Conservation (phyloP, 2,888 invertebrate genomes). For the Tridacna crocea region DNA sequence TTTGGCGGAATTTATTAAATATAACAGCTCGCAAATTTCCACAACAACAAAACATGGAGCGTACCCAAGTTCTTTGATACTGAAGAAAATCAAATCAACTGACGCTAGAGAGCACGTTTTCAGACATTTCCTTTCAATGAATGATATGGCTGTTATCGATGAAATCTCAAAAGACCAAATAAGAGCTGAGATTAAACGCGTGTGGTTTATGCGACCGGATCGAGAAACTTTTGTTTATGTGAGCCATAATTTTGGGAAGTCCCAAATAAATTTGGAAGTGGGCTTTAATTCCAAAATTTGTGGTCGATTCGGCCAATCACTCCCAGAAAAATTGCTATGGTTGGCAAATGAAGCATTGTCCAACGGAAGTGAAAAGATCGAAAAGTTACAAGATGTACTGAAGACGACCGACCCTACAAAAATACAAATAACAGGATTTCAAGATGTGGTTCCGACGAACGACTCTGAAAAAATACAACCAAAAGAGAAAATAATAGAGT, state of each 20-base stretch:
- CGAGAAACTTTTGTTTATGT: constrained; percentile 41
- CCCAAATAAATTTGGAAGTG: constrained; percentile 12
- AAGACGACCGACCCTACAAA: too few species aligned
- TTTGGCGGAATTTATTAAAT: constrained; percentile 29
- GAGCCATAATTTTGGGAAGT: constrained; percentile 11
- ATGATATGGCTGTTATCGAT: constrained; percentile 40
- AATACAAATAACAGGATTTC: too few species aligned
- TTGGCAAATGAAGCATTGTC: neutral
- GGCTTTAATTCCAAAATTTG: constrained; percentile 18
- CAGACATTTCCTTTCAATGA: constrained; percentile 49
- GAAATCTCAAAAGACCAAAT: constrained; percentile 33
- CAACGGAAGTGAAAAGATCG: too few species aligned
- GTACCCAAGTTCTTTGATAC: constrained; percentile 38
- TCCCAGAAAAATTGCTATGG: neutral
- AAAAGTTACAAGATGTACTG: too few species aligned
- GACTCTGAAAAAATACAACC: too few species aligned
- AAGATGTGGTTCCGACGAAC: too few species aligned
- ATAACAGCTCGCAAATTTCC: constrained; percentile 28
- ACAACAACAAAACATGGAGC: constrained; percentile 44
- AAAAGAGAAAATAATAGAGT: too few species aligned
- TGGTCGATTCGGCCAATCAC: neutral
- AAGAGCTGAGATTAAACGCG: constrained; percentile 32
- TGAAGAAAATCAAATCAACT: constrained; percentile 37
- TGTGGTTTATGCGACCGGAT: constrained; percentile 28
- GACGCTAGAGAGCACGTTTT: constrained; percentile 30